Evolutionary conservation across 2,888 invertebrate genomes (phyloP).

Genomic region (Nemotelus nigrinus): DNA sequence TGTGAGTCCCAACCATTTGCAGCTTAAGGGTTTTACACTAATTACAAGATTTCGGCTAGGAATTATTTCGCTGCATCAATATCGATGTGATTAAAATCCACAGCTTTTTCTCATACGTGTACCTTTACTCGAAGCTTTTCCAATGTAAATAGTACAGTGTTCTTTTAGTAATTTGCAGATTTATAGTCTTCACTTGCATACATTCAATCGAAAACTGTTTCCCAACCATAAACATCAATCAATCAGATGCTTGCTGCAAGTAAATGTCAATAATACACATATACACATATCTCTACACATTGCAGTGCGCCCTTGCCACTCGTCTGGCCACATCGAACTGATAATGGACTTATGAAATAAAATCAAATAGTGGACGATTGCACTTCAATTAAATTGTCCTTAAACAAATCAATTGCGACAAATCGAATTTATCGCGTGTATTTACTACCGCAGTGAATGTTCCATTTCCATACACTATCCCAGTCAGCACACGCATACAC

Average conservation of each 20-base stretch:
- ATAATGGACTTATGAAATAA: constrained; percentile 29
- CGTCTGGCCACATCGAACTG: not conserved
- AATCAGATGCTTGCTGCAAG: not conserved
- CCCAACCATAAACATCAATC: too few relatives aligned
- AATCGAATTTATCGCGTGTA: constrained; percentile 57
- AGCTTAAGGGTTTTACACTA: too few relatives aligned
- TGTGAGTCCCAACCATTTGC: too few relatives aligned
- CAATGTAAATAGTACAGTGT: too few relatives aligned
- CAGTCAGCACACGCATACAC: not conserved
- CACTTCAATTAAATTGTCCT: constrained; percentile 63
- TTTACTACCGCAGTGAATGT: constrained; percentile 29
- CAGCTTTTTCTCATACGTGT: too few relatives aligned
- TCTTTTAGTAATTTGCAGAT: too few relatives aligned
- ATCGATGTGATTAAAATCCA: too few relatives aligned
- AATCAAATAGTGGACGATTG: constrained; percentile 44
- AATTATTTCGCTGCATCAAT: too few relatives aligned
- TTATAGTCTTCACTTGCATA: too few relatives aligned
- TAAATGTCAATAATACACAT: not conserved
- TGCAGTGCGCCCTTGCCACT: not conserved
- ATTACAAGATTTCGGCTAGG: too few relatives aligned
- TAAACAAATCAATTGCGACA: constrained; percentile 65
- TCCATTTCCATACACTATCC: not conserved
- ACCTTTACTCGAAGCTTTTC: too few relatives aligned
- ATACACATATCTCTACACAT: not conserved
- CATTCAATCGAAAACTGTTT: too few relatives aligned